These are phyloP conservation scores for Drosophila nigromelanica DNA, from an alignment of 1,140 invertebrate species.

Conservation along the genomic window DNA sequence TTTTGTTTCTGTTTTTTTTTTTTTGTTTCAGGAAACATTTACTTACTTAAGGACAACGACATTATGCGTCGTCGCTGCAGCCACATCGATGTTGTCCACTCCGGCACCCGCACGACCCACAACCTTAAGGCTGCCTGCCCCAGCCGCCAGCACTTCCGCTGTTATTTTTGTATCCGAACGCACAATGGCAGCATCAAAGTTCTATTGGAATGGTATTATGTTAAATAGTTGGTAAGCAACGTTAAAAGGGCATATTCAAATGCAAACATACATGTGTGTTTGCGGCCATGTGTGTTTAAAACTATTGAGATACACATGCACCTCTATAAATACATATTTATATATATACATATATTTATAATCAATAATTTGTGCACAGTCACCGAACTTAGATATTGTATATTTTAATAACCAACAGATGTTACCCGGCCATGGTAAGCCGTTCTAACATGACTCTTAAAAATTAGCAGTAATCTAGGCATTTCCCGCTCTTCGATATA, in stretches of 20 bases:
- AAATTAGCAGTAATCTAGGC: too few relatives aligned
- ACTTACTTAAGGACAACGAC: constrained; percentile 97
- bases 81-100: constrained; percentile 98
- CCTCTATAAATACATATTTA: too few relatives aligned
- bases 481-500: too few relatives aligned
- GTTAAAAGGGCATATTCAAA: not conserved
- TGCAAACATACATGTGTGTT: not conserved
- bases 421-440: too few relatives aligned
- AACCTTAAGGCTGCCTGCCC: constrained; percentile 89
- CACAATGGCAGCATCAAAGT: constrained; percentile 96
- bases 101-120: constrained; percentile 98
- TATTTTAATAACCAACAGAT: too few relatives aligned
- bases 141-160: constrained; percentile 93
- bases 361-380: too few relatives aligned
- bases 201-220: constrained; percentile 85
- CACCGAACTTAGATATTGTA: too few relatives aligned
- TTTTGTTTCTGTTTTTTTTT: not conserved
- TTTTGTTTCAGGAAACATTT: constrained; percentile 1
- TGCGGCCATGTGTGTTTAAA: too few relatives aligned
- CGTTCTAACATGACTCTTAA: too few relatives aligned
- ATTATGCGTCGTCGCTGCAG: constrained; percentile 92
- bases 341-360: too few relatives aligned
- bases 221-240: constrained; percentile 6
- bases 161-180: constrained; percentile 98
- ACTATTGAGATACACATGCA: too few relatives aligned